Conservation (phyloP, 92 coral and sea anemone genomes). For the Bergia sp. region DNA sequence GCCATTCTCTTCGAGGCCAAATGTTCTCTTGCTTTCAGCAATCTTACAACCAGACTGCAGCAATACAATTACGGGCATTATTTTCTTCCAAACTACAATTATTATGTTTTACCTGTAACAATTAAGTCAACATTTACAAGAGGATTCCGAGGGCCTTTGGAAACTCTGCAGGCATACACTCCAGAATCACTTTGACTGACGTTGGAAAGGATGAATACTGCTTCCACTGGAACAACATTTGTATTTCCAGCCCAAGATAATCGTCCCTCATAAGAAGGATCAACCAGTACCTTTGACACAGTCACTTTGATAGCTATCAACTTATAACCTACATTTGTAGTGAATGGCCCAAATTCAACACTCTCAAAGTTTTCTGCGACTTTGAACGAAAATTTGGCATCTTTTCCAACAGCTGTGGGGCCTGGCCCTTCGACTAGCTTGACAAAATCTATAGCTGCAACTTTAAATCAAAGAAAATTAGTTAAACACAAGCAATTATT, state of each 20-base stretch:
- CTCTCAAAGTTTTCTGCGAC: not conserved
- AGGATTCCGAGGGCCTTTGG: not conserved
- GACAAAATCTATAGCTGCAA: not conserved
- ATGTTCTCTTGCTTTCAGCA: too few species aligned
- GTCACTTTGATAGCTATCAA: not conserved
- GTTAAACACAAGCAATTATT: too few species aligned
- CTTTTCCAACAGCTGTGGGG: not conserved
- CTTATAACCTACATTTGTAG: not conserved
- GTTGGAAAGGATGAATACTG: slow-evolving; percentile 15
- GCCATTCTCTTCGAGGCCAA: too few species aligned
- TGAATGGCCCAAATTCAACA: not conserved
- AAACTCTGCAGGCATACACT: not conserved
- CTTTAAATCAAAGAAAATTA: too few species aligned
- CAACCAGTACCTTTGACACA: not conserved
- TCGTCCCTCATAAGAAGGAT: not conserved
- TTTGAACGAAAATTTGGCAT: not conserved
- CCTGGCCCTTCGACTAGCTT: not conserved
- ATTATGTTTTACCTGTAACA: not conserved
- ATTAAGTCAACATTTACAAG: not conserved
- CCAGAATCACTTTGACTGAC: not conserved
- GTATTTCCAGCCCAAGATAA: slow-evolving; percentile 4
- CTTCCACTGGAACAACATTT: not conserved
- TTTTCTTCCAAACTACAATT: too few species aligned
- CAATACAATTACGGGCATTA: too few species aligned
- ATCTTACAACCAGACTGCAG: too few species aligned